phyloP scores from a whole-genome alignment of 53 echinoderm and acorn worm genomes.

The Apostichopus leukothele region DNA sequence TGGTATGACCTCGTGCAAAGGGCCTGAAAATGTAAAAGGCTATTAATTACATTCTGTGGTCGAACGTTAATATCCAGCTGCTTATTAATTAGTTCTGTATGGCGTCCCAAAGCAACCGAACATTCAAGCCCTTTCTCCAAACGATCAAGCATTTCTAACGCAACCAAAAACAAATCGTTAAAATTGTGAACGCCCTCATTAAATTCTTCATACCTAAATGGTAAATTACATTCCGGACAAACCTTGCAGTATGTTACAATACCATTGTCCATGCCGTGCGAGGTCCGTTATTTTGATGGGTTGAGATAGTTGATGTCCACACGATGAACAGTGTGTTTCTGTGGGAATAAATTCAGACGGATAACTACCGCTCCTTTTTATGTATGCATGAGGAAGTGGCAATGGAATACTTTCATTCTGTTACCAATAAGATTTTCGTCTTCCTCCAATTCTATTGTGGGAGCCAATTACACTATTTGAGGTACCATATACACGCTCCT shows the following conservation, averaged over 20 bases:
- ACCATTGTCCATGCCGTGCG: background rate
- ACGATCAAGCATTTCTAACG: background rate
- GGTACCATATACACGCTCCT: conserved; percentile 3
- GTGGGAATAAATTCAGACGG: conserved; percentile 24
- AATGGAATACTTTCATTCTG: conserved; percentile 10
- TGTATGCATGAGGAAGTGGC: conserved; percentile 6
- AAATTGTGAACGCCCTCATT: background rate
- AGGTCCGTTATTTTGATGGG: conserved; percentile 29
- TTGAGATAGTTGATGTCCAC: background rate
- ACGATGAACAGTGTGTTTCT: conserved; percentile 1
- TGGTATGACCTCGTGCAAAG: background rate
- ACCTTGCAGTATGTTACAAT: background rate
- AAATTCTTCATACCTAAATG: background rate
- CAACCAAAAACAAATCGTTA: background rate
- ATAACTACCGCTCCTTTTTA: background rate
- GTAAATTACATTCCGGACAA: background rate
- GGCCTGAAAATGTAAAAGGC: background rate
- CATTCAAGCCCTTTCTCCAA: background rate
- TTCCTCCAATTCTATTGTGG: background rate
- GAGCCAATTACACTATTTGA: background rate
- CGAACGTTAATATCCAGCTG: background rate
- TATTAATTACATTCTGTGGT: background rate
- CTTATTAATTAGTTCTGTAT: background rate
- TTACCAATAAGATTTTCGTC: background rate
- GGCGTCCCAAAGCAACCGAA: background rate